Conservation (phyloP, 1,140 invertebrate species). For the Patella vulgata region DNA sequence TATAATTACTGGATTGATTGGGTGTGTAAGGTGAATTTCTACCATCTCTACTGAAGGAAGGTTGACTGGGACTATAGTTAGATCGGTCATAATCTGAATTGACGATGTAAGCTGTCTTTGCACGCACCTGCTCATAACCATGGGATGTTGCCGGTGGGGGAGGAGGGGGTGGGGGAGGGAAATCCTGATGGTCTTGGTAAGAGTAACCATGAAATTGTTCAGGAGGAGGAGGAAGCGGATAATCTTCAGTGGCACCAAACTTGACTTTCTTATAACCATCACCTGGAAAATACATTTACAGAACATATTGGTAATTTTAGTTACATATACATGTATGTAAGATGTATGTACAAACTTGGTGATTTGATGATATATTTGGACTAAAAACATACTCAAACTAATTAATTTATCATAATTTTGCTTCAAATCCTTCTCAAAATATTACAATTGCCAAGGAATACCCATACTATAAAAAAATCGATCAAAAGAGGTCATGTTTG, state of each 20-base stretch:
- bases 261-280: conserved; percentile 25
- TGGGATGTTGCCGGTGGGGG: conserved; percentile 19
- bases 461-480: no score
- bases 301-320: no score
- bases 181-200: conserved; percentile 24
- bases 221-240: conserved; percentile 41
- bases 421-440: no score
- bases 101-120: conserved; percentile 3
- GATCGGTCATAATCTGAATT: conserved; percentile 15
- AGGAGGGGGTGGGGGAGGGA: conserved; percentile 35
- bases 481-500: no score
- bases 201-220: conserved; percentile 13
- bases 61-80: neutral
- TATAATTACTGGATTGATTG: conserved; percentile 21
- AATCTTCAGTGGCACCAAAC: conserved; percentile 30
- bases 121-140: conserved; percentile 10
- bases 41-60: neutral
- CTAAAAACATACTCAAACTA: no score
- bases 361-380: no score
- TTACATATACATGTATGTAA: no score
- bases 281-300: no score
- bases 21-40: conserved; percentile 11
- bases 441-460: no score
- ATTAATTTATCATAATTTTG: no score
- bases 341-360: no score